These are phyloP conservation scores for Drosophila longiperda DNA, from an alignment of 2,888 invertebrate species.

Conservation along the genomic window DNA sequence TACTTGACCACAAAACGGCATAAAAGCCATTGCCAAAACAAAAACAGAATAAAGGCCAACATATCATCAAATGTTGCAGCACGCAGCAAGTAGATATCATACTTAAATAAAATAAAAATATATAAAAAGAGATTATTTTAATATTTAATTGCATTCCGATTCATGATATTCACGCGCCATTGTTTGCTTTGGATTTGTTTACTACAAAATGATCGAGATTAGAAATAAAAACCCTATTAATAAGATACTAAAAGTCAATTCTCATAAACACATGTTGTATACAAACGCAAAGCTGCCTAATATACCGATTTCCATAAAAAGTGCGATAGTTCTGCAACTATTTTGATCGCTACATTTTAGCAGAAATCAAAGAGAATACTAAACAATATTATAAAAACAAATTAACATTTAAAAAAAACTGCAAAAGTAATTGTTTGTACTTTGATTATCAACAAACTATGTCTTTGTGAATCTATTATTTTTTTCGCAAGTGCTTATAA, in stretches of 20 bases:
- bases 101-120: background rate
- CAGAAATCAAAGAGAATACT: background rate
- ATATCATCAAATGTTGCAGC: background rate
- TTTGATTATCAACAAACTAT: background rate
- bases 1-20: background rate
- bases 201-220: background rate
- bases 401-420: background rate
- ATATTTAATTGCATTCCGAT: background rate
- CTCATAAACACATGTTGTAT: background rate
- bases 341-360: background rate
- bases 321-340: background rate
- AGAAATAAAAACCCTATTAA: background rate
- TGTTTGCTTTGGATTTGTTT: background rate
- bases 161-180: background rate
- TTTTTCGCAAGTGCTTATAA: background rate
- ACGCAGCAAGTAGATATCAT: background rate
- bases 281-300: background rate
- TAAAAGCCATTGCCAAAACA: background rate
- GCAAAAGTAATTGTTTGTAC: background rate
- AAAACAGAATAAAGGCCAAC: background rate
- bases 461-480: background rate
- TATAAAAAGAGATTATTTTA: background rate
- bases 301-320: background rate
- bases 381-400: background rate
- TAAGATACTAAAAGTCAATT: background rate